Evolutionary conservation across 1,140 invertebrate genomes (phyloP).

Genomic region (Pectinophora gossypiella): DNA sequence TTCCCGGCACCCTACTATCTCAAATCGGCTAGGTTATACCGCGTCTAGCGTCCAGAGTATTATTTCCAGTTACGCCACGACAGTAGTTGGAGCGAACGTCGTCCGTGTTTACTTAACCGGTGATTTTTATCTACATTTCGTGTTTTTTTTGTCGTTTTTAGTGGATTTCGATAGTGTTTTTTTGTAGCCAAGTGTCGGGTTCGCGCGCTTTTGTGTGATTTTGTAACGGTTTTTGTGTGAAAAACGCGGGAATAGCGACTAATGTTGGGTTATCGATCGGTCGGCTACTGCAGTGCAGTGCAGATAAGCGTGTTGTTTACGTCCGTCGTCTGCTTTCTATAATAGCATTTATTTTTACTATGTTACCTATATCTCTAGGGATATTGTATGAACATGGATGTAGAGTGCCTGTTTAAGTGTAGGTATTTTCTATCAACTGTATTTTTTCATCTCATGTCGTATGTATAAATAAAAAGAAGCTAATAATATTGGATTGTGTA

Average conservation of each 20-base stretch:
- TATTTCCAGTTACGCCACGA: constrained; percentile 49
- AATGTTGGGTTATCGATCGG: constrained; percentile 37
- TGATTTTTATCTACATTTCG: neutral
- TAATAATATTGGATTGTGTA: too few relatives aligned
- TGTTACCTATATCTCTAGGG: too few relatives aligned
- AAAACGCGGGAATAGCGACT: constrained; percentile 44
- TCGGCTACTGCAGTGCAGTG: constrained; percentile 45
- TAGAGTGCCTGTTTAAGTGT: too few relatives aligned
- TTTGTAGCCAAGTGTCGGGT: too few relatives aligned
- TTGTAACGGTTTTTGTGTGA: constrained; percentile 20
- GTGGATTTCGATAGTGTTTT: neutral
- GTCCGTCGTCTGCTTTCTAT: constrained; percentile 15
- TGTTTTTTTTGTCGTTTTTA: neutral
- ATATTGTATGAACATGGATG: neutral
- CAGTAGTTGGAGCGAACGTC: constrained; percentile 30
- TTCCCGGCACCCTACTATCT: constrained; percentile 46
- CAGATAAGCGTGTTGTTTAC: constrained; percentile 50
- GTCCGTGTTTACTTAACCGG: neutral
- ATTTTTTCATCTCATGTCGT: too few relatives aligned
- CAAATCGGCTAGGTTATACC: constrained; percentile 60
- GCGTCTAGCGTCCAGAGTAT: constrained; percentile 43
- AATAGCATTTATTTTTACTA: neutral
- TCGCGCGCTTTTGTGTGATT: neutral
- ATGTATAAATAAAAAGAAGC: too few relatives aligned
- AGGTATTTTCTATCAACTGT: too few relatives aligned